Conservation (phyloP, 2,797 vertebrate species). For the Phyllotis vaccarum region DNA sequence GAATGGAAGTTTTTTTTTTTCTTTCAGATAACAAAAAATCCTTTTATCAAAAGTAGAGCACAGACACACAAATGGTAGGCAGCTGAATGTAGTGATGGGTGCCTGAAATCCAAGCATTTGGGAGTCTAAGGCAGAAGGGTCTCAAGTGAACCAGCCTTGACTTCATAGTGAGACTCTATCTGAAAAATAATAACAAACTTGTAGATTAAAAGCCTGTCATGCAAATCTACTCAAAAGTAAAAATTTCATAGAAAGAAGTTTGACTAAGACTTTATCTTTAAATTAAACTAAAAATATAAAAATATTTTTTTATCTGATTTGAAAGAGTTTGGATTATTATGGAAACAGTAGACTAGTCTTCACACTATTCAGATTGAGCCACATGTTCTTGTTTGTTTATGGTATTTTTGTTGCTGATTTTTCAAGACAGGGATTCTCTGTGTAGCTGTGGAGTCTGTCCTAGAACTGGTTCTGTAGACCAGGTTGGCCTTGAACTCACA, state of each 20-base stretch:
- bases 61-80: neutral
- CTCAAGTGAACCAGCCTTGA: neutral
- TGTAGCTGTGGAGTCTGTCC: no score
- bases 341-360: neutral
- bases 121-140: neutral
- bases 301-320: conserved; percentile 4
- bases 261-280: neutral
- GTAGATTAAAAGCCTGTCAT: no score
- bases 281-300: conserved; percentile 16
- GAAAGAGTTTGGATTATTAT: neutral
- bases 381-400: neutral
- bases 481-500: no score
- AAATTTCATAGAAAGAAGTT: neutral
- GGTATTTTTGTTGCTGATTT: no score
- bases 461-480: no score
- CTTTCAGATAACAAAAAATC: neutral
- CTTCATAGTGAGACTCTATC: neutral
- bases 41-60: neutral
- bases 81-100: neutral
- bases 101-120: neutral
- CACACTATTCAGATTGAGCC: neutral
- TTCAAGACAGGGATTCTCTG: no score
- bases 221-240: neutral
- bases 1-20: neutral
- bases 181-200: neutral